Conservation (phyloP, 2,888 invertebrate species). For the Drosophila acutilabella region DNA sequence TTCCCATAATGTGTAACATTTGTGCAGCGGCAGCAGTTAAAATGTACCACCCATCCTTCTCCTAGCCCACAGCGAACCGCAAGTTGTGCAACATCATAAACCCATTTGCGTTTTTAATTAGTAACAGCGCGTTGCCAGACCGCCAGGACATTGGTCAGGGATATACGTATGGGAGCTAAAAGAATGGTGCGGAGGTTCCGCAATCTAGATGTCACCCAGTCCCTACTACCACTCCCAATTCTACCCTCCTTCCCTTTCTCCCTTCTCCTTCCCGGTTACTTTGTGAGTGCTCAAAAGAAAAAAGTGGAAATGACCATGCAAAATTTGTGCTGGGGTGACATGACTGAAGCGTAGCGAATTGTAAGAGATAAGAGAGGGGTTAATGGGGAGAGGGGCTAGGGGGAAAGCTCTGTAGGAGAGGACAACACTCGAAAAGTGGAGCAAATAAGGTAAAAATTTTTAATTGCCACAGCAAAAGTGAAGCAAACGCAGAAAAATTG, state of each 20-base stretch:
- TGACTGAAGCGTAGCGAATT: constrained; percentile 41
- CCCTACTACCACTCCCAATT: background rate
- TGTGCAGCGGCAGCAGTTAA: constrained; percentile 75
- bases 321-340: constrained; percentile 57
- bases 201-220: constrained; percentile 62
- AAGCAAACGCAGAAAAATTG: constrained; percentile 45
- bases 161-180: constrained; percentile 37
- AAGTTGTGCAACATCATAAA: constrained; percentile 81
- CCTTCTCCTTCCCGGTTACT: constrained; percentile 8
- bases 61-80: constrained; percentile 53
- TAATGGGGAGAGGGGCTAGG: background rate
- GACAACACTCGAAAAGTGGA: constrained; percentile 59
- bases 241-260: background rate
- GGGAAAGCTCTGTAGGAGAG: constrained; percentile 4
- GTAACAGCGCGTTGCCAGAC: constrained; percentile 67
- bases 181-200: background rate
- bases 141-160: constrained; percentile 56
- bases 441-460: constrained; percentile 79
- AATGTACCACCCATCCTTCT: constrained; percentile 15
- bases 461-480: constrained; percentile 68
- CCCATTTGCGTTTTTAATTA: constrained; percentile 82
- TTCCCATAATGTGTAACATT: constrained; percentile 62
- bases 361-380: constrained; percentile 39
- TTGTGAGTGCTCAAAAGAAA: constrained; percentile 32
- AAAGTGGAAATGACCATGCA: constrained; percentile 73